A percentile compares a stretch with the other conserved stretches of the same genome.
Conservation (phyloP, 2,888 invertebrate species). For the Parnassius orleans region DNA sequence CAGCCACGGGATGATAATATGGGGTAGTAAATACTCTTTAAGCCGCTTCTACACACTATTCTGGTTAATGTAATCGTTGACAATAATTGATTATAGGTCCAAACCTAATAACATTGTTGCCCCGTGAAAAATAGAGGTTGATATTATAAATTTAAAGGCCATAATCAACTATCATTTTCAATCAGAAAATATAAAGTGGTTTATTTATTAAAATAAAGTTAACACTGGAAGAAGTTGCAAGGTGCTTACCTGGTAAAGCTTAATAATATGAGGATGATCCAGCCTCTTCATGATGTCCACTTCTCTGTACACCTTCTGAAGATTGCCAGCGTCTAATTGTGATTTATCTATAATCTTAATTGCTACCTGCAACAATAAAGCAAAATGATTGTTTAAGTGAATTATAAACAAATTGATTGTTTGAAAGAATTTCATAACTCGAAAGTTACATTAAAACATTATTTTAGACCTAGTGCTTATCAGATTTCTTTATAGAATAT, state of each 20-base stretch:
- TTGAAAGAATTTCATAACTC: too few species aligned
- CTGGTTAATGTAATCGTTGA: slow-evolving; percentile 41
- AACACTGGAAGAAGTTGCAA: too few species aligned
- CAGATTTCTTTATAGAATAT: too few species aligned
- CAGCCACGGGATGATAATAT: too few species aligned
- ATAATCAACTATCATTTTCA: too few species aligned
- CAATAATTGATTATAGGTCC: slow-evolving; percentile 27
- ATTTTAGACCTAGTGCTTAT: too few species aligned
- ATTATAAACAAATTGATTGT: too few species aligned
- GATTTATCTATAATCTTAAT: slow-evolving; percentile 98
- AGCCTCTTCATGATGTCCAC: slow-evolving; percentile 98
- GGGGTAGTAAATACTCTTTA: too few species aligned
- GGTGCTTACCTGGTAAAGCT: slow-evolving; percentile 92
- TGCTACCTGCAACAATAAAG: slow-evolving; percentile 88
- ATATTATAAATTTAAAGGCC: neutral
- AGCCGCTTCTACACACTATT: slow-evolving; percentile 23
- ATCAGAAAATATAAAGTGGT: too few species aligned
- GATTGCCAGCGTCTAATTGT: slow-evolving; percentile 93
- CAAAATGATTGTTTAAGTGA: neutral
- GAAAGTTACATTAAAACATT: too few species aligned
- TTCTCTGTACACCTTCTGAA: slow-evolving; percentile 97
- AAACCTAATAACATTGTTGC: slow-evolving; percentile 10
- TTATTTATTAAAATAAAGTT: neutral
- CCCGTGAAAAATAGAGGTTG: neutral
- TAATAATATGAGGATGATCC: slow-evolving; percentile 98